Evolutionary conservation across 1,140 invertebrate genomes (phyloP), one percentile per base, ranked within the genome.

Genomic region (Oedothorax gibbosus): DNA sequence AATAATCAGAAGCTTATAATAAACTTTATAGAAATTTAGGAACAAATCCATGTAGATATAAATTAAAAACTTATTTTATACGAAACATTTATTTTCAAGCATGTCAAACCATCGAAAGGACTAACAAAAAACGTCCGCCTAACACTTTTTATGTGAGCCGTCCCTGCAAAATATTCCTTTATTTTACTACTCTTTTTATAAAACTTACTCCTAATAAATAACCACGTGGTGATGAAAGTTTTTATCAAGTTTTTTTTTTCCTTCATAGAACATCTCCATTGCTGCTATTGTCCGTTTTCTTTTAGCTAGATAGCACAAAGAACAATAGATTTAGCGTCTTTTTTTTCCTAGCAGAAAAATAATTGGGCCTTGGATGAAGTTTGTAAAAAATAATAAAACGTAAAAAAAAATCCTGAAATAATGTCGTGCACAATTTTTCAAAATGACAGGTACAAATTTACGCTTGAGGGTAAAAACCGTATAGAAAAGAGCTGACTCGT

Each of bases 401-500:
- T 18, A 62, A 50, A 62, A 20, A 15, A 5, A 21, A 35, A 56
- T 76, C 73, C 51, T 72, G 9, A 21, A 54, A 56, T 21, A 35
- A 21, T 53, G 65, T 77, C 66, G 65, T 78, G 50, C 49, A 4
- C 49, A 79, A 79, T 79, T 79, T 79, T 66, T 79, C 76, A 79
- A 65, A 66, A 79, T 66, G 62, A 56, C 76, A 66, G n/a, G 50
- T 68, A 79, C 76, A 68, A 79, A 79, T 79, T 56, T 66, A 7
- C 56, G n/a, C 53, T 10, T 56, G 53, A 62, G 57, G 57, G 18
- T 15, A 62, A 62, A 12, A 12, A 62, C 12, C 57, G 18, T 57
- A 10, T 9, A 53, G 49, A 71, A 18, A 18, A 5, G 49, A 53
- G 35, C 35, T 5, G 35, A 35, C 35, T 2, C 35, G 35, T 35